Conservation (phyloP, 2,888 invertebrate genomes). For the Antitype chi region DNA sequence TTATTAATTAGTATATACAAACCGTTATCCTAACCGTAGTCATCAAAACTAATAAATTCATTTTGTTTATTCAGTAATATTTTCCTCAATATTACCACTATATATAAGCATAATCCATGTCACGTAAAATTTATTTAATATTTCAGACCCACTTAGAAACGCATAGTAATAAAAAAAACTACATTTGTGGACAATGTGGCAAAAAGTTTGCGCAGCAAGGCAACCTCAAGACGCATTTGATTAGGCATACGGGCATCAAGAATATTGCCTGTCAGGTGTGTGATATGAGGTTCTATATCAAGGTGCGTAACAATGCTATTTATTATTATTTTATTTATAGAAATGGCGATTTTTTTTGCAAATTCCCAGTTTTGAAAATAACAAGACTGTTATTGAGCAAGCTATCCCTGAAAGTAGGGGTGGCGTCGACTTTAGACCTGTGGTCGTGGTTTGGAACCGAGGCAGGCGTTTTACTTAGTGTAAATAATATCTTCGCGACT, state of each 20-base stretch:
- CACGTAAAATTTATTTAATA: conserved; percentile 2
- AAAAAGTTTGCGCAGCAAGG: conserved; percentile 92
- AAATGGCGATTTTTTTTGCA: not conserved
- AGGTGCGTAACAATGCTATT: conserved; percentile 71
- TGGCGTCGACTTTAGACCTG: too few species aligned
- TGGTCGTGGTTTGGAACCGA: too few species aligned
- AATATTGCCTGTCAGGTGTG: conserved; percentile 86
- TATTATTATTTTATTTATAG: not conserved
- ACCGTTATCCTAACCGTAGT: too few species aligned
- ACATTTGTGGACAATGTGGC: conserved; percentile 93
- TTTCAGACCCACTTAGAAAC: conserved; percentile 92
- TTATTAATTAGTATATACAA: too few species aligned
- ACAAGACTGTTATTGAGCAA: not conserved
- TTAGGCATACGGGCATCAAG: conserved; percentile 87
- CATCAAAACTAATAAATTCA: too few species aligned
- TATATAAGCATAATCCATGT: not conserved
- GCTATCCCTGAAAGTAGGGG: not conserved
- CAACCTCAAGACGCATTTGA: conserved; percentile 86
- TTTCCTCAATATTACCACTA: not conserved
- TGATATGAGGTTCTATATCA: conserved; percentile 87
- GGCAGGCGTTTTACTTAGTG: too few species aligned
- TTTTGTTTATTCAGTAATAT: too few species aligned
- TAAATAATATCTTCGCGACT: too few species aligned
- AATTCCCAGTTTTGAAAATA: not conserved
- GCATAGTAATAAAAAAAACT: conserved; percentile 93